Percentiles rank a stretch among this genome's conserved stretches.
phyloP scores from a whole-genome alignment of 1,140 invertebrate species.

The Eumeta japonica region DNA sequence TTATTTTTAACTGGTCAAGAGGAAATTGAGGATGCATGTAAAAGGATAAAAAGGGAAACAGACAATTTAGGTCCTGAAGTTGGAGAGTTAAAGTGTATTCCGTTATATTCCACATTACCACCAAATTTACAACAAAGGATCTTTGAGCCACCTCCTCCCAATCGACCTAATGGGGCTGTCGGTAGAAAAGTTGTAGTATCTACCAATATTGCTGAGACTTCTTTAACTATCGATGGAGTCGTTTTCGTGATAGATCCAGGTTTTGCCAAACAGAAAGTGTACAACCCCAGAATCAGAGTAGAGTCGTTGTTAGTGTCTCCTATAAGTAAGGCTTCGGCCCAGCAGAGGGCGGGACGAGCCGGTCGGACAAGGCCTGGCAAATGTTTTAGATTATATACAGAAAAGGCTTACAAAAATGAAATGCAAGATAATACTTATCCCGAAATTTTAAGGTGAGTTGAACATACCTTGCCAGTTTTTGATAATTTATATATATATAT shows the following conservation, averaged over 20 bases:
- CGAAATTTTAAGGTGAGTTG: slow-evolving; percentile 93
- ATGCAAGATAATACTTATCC: slow-evolving; percentile 99
- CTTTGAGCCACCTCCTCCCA: slow-evolving; percentile 93
- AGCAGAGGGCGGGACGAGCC: slow-evolving; percentile 95
- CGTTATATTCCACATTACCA: slow-evolving; percentile 96
- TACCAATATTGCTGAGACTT: slow-evolving; percentile 99
- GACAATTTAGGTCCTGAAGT: slow-evolving; percentile 96
- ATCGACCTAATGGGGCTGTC: slow-evolving; percentile 90
- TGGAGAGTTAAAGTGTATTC: slow-evolving; percentile 97
- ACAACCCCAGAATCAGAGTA: slow-evolving; percentile 66
- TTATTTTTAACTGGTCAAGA: slow-evolving; percentile 93
- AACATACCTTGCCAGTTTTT: too few relatives aligned
- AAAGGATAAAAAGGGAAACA: slow-evolving; percentile 94
- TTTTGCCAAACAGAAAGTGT: slow-evolving; percentile 92
- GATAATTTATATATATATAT: too few relatives aligned
- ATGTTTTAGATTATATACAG: slow-evolving; percentile 97
- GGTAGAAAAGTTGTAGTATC: slow-evolving; percentile 95
- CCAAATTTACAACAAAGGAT: slow-evolving; percentile 96
- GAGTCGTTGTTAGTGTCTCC: slow-evolving; percentile 97
- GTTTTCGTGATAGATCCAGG: slow-evolving; percentile 99
- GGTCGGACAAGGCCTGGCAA: slow-evolving; percentile 96
- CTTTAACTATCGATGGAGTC: slow-evolving; percentile 98
- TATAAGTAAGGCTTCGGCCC: slow-evolving; percentile 99
- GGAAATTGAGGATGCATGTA: slow-evolving; percentile 99
- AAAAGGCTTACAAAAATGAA: slow-evolving; percentile 97